Conservation (phyloP, 2,888 invertebrate species). For the Drosophila testacea region DNA sequence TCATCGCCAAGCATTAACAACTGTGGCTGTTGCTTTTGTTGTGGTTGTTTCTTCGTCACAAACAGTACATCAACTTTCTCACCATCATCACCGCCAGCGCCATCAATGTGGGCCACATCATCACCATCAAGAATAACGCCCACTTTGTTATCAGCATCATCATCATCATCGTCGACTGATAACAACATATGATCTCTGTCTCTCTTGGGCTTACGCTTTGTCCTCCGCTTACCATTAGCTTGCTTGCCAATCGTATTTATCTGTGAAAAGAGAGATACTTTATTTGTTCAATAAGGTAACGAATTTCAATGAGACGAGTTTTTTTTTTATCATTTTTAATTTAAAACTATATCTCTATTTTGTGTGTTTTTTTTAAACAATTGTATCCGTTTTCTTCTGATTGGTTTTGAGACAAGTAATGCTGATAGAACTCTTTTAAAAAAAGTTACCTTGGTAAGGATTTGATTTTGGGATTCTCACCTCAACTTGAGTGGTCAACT, state of each 20-base stretch:
- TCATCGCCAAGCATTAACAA: constrained; percentile 48
- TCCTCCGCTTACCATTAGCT: constrained; percentile 61
- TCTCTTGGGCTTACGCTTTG: constrained; percentile 66
- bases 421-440: too few species aligned
- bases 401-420: too few species aligned
- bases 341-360: too few species aligned
- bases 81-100: constrained; percentile 54
- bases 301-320: too few species aligned
- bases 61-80: constrained; percentile 30
- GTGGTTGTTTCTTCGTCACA: constrained; percentile 39
- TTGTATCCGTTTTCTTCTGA: too few species aligned
- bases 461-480: constrained; percentile 46
- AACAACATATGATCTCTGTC: constrained; percentile 74
- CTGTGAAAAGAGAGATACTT: constrained; percentile 40
- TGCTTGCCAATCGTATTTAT: constrained; percentile 76
- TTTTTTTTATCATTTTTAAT: too few species aligned
- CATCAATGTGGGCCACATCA: constrained; percentile 39
- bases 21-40: constrained; percentile 47
- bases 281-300: not conserved
- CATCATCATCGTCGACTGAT: constrained; percentile 66
- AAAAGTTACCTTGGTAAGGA: too few species aligned
- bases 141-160: constrained; percentile 23
- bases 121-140: constrained; percentile 1
- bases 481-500: constrained; percentile 76
- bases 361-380: too few species aligned